phyloP scores from a whole-genome alignment of 2,113 vertebrate genomes.

The Leptocoma aspasia region DNA sequence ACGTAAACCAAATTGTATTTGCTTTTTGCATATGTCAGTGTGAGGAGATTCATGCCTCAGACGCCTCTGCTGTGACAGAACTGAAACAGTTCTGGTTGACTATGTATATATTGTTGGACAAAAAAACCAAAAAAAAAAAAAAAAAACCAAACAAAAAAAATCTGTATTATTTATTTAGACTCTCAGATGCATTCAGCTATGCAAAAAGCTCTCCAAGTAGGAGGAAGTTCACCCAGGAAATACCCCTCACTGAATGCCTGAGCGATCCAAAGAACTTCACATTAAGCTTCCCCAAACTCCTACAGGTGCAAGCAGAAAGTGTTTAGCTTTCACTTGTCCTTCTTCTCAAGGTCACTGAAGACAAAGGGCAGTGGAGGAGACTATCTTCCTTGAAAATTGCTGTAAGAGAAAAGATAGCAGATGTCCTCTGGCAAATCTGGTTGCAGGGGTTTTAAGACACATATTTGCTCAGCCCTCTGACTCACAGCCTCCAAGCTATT shows the following conservation, averaged over 20 bases:
- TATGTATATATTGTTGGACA: rapidly evolving
- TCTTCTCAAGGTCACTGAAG: background rate
- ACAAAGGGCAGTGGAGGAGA: background rate
- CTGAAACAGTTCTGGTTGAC: background rate
- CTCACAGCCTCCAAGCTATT: background rate
- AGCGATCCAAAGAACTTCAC: background rate
- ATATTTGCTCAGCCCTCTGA: background rate
- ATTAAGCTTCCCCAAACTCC: background rate
- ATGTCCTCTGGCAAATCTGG: background rate
- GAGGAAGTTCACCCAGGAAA: background rate
- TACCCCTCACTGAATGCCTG: rapidly evolving
- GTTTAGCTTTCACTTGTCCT: background rate
- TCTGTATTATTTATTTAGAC: background rate
- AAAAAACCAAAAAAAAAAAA: background rate
- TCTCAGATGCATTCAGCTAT: background rate
- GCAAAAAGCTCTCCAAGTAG: background rate
- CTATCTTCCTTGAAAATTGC: background rate
- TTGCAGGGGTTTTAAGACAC: background rate
- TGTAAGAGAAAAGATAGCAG: background rate
- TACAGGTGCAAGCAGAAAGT: background rate
- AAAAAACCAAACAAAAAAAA: background rate
- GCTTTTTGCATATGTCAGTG: background rate
- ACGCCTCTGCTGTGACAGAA: background rate
- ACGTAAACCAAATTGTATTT: background rate
- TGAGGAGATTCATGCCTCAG: background rate